phyloP scores from a whole-genome alignment of 2,797 vertebrate species.

The Falco berigora region DNA sequence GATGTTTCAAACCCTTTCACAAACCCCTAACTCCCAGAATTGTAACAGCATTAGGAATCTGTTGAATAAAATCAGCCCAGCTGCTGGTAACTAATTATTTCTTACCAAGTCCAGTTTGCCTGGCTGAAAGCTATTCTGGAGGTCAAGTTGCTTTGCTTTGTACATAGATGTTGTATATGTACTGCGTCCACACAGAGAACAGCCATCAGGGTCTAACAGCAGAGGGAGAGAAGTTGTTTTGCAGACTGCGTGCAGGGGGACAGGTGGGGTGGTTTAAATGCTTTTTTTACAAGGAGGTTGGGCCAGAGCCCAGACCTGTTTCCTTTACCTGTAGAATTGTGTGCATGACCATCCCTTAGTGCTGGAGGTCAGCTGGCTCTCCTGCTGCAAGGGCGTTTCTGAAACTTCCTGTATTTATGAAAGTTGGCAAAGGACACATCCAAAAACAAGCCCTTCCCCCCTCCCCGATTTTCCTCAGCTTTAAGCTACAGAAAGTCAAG shows the following conservation, averaged over 20 bases:
- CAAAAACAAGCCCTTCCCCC: background rate
- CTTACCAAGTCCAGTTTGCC: background rate
- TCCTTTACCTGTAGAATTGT: background rate
- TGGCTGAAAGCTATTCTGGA: background rate
- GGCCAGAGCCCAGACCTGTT: background rate
- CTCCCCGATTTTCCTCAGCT: background rate
- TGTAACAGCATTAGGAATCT: background rate
- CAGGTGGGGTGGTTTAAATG: background rate
- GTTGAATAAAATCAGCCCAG: background rate
- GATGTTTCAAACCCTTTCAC: background rate
- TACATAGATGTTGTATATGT: too few species aligned
- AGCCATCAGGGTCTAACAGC: background rate
- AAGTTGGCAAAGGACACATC: background rate
- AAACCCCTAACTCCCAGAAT: background rate
- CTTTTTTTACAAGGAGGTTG: background rate
- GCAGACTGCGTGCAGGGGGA: background rate
- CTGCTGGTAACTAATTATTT: background rate
- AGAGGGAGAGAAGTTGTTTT: background rate
- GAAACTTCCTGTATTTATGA: background rate
- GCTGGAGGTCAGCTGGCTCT: background rate
- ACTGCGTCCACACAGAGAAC: background rate
- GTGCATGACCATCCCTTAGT: background rate
- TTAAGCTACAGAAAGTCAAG: background rate
- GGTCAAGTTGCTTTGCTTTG: background rate
- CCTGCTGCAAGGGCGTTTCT: background rate